Base-by-base conservation (phyloP, 2,797 vertebrate species). In the Danionella dracula region DNA sequence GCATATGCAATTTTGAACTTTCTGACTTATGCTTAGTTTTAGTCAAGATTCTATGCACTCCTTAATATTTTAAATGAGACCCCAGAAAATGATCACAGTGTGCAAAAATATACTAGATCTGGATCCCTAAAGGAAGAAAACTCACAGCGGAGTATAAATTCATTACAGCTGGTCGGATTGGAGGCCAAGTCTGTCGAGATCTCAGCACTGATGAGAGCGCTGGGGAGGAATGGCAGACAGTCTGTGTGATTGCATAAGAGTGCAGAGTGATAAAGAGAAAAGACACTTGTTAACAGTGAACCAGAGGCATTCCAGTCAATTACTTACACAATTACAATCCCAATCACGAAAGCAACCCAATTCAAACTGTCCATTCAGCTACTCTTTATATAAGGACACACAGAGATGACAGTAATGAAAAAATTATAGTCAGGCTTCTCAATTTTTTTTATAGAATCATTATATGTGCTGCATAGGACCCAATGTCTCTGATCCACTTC, bases 151-250 rank as follows among this genome's bases (percentile, higher is more conserved):
- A 54, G 20, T 45, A 21, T 61, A 68, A 40, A 51, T 66, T 57
- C 31, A 62, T 71, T 67, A 73, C 54, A 68, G 51, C 62, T 70
- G 72, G 62, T 54, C 56, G 44, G 35, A 60, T 42, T 64, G 46
- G 19, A 45, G 51, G 40, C 32, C 71, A 55, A 71, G 55, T 61
- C 42, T 48, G 27, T 53, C 48, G 34, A 59, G 49, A 65, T 70
- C 48, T 44, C 21, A 35, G 20, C 44, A 23, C 58, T 67, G 71
- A 68, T 68, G 54, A 46, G 41, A 38, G 61, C 27, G 5, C 45
- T 20, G 31, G 19, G 35, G 38, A 27, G 41, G 51, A 58, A 7
- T 13, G 53, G 13, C 51, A 40, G 66, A 66, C 63, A 34, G 58
- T 56, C 51, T 58, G 56, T 46, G 49, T 32, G 68, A 71, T 67